Base-by-base conservation (phyloP, 2,797 vertebrate genomes). In the Acipenser ruthenus region DNA sequence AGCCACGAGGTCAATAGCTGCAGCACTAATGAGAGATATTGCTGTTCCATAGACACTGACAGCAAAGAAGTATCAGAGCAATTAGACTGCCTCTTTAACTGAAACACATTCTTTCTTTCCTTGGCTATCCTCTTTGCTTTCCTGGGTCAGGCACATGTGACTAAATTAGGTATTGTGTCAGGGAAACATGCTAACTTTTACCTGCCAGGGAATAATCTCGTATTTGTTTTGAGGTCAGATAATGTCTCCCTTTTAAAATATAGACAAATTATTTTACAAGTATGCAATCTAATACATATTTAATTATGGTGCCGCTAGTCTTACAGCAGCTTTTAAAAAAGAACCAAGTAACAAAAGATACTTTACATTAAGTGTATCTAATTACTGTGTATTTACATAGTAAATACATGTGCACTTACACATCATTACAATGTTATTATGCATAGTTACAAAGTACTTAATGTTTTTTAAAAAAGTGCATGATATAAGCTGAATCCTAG, bases 71-170 rank as follows among this genome's bases (percentile, higher is more conserved):
- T 8, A 63, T 58, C 55, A 12, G 48, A 15, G 10, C 49, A 50
- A 49, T 10, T 7, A 63, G 37, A 5, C 61, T n/a, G 55, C 13
- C 55, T 11, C 55, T 58, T 58, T 58, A 58, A 58, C 11, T 11
- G 10, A 48, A 4, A 9, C 61, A 1, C 59, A 51, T 60, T 37
- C 37, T 70, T 0, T 65, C 63, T 72, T 72, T 73, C 4, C 23
- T 53, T 56, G 15, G 63, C 10, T 62, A 23, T 68, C 65, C 66
- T 65, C 61, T 64, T 56, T 65, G 8, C 4, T n/a, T 2, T 59
- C 1, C 11, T 65, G 12, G 55, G 12, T 11, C 12, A n/a, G 55
- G 12, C 55, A n/a, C 55, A 58, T 11, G 55, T n/a, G 55, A 58
- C 55, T 58, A 8, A n/a, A 58, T 58, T 58, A 11, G 12, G 6